A percentile compares a stretch with the other conserved stretches of the same genome.
Conservation (phyloP, 2,888 invertebrate species). For the Dicroscelio sp. region DNA sequence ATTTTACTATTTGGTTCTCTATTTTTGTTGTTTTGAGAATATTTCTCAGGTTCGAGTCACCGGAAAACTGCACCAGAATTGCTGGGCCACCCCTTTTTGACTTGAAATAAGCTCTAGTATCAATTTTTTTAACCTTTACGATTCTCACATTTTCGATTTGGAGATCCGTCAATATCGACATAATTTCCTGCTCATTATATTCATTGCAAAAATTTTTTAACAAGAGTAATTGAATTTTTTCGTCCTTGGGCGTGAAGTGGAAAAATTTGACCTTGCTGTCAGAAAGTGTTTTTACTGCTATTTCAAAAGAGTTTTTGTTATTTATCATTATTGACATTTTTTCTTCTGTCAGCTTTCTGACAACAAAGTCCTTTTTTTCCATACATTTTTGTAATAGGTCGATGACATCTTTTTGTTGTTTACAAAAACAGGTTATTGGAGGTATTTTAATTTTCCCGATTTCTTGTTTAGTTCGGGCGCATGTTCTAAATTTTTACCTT, state of each 20-base stretch:
- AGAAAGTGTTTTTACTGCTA: neutral
- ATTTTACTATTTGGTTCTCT: constrained; percentile 42
- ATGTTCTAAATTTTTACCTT: too few relatives aligned
- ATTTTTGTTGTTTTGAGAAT: constrained; percentile 1
- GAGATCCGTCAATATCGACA: neutral
- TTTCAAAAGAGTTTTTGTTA: neutral
- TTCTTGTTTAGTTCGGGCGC: too few relatives aligned
- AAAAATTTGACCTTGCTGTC: neutral
- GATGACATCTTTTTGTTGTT: too few relatives aligned
- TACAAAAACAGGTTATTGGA: too few relatives aligned
- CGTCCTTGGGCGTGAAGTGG: constrained; percentile 7
- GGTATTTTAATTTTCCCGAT: too few relatives aligned
- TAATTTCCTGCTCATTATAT: neutral
- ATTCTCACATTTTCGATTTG: constrained; percentile 28
- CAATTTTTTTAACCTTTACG: constrained; percentile 43
- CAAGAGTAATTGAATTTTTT: neutral
- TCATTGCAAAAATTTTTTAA: constrained; percentile 17
- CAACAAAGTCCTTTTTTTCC: too few relatives aligned
- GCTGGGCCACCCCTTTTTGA: neutral
- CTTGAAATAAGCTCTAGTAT: constrained; percentile 57
- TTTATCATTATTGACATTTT: neutral
- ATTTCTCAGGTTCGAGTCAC: neutral
- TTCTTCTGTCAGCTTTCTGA: too few relatives aligned
- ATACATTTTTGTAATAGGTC: too few relatives aligned
- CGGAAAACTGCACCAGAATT: constrained; percentile 10